Conservation (phyloP, 2,113 vertebrate species). For the Oceanodroma tethys region DNA sequence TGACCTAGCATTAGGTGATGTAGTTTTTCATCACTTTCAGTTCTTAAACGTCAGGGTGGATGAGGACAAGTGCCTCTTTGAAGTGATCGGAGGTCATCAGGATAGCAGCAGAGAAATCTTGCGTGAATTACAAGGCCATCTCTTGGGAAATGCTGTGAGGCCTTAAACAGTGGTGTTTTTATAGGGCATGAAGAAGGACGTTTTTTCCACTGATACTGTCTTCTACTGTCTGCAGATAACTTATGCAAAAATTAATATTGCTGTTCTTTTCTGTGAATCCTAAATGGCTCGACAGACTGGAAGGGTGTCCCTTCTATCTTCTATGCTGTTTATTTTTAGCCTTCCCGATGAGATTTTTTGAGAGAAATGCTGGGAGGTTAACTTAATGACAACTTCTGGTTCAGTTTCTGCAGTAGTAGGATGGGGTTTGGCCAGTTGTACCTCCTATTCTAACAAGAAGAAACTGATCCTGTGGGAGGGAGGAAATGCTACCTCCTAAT, state of each 20-base stretch:
- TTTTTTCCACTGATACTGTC: background rate
- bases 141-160: background rate
- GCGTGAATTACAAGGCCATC: background rate
- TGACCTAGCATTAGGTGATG: background rate
- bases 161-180: background rate
- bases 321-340: background rate
- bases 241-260: background rate
- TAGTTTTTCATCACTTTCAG: background rate
- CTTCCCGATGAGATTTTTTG: background rate
- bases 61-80: background rate
- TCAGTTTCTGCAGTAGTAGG: slow-evolving; percentile 10
- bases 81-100: background rate
- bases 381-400: slow-evolving; percentile 12
- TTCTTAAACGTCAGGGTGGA: background rate
- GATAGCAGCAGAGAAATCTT: background rate
- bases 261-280: background rate
- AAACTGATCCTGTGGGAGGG: slow-evolving; percentile 1
- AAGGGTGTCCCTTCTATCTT: background rate
- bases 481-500: slow-evolving; percentile 37
- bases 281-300: background rate
- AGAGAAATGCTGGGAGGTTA: background rate
- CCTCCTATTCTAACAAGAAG: slow-evolving; percentile 22
- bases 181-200: background rate
- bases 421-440: slow-evolving; percentile 20
- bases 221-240: background rate